Evolutionary conservation across 2,797 vertebrate genomes (phyloP).

Genomic region (Sebastes wilsoni): DNA sequence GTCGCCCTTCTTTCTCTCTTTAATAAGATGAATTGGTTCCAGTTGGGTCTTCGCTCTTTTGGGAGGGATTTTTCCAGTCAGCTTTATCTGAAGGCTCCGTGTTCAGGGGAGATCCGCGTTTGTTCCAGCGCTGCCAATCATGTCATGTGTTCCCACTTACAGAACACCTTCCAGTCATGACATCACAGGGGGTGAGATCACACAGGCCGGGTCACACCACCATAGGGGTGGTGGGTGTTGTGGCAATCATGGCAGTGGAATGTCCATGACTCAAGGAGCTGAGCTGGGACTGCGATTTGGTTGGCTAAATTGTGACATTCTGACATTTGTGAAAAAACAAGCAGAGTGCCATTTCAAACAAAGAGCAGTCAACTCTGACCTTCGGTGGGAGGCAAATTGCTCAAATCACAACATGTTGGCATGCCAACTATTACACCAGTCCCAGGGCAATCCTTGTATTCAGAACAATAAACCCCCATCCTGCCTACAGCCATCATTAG

Average conservation of each 20-base stretch:
- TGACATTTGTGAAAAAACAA: slow-evolving; percentile 71
- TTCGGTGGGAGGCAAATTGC: slow-evolving; percentile 65
- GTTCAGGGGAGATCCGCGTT: slow-evolving; percentile 18
- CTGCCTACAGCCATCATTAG: slow-evolving; percentile 3
- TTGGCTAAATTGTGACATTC: slow-evolving; percentile 51
- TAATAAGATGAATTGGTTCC: slow-evolving; percentile 50
- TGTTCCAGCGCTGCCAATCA: slow-evolving; percentile 11
- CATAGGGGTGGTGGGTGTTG: slow-evolving; percentile 35
- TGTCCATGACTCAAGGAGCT: slow-evolving; percentile 59
- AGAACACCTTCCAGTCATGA: slow-evolving; percentile 52
- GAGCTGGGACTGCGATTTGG: slow-evolving; percentile 46
- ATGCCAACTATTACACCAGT: slow-evolving; percentile 66
- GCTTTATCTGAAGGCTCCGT: slow-evolving; percentile 7
- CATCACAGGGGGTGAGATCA: slow-evolving; percentile 51
- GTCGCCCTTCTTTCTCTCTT: neutral
- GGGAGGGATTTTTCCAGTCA: slow-evolving; percentile 15
- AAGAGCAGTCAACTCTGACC: slow-evolving; percentile 66
- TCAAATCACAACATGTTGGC: slow-evolving; percentile 58
- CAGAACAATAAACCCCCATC: slow-evolving; percentile 32
- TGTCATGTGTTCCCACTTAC: slow-evolving; percentile 52
- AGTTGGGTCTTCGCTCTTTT: slow-evolving; percentile 16
- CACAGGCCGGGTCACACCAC: slow-evolving; percentile 23
- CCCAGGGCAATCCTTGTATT: slow-evolving; percentile 56
- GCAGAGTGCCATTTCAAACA: slow-evolving; percentile 69
- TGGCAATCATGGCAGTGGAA: slow-evolving; percentile 51